Conservation (phyloP, 2,888 invertebrate genomes). For the Nysson spinosus region DNA sequence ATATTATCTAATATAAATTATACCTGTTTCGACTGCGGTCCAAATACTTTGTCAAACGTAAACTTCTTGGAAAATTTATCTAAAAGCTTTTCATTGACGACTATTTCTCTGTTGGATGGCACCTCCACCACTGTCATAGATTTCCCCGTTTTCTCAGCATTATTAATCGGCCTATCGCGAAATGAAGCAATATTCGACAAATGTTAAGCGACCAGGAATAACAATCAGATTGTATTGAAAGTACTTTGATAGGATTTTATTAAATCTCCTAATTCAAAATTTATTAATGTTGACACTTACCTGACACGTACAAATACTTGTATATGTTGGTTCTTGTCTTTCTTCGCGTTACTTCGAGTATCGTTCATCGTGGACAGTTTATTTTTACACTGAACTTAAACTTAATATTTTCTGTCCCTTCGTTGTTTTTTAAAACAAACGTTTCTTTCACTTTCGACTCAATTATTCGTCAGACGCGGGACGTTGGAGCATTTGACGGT, state of each 20-base stretch:
- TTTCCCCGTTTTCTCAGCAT: slow-evolving; percentile 84
- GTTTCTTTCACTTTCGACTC: neutral
- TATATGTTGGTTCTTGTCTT: slow-evolving; percentile 88
- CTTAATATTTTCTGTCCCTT: no score
- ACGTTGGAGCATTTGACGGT: neutral
- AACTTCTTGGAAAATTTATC: slow-evolving; percentile 87
- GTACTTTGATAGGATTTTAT: neutral
- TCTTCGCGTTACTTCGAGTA: slow-evolving; percentile 60
- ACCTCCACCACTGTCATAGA: slow-evolving; percentile 85
- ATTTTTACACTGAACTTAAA: no score
- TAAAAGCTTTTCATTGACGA: slow-evolving; percentile 80
- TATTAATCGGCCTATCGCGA: slow-evolving; percentile 86
- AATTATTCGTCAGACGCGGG: neutral
- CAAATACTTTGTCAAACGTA: slow-evolving; percentile 92
- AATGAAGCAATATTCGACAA: slow-evolving; percentile 39
- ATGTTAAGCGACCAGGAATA: neutral
- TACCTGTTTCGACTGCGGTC: slow-evolving; percentile 88
- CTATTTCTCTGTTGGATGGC: slow-evolving; percentile 83
- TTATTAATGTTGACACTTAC: slow-evolving; percentile 80
- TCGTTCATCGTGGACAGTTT: no score
- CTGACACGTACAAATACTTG: slow-evolving; percentile 92
- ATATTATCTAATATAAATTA: no score
- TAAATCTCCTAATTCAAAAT: no score
- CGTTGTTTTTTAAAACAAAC: no score
- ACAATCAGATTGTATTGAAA: neutral